These are phyloP conservation scores for Tyria jacobaeae DNA, from an alignment of 2,888 invertebrate species.

Conservation along the genomic window DNA sequence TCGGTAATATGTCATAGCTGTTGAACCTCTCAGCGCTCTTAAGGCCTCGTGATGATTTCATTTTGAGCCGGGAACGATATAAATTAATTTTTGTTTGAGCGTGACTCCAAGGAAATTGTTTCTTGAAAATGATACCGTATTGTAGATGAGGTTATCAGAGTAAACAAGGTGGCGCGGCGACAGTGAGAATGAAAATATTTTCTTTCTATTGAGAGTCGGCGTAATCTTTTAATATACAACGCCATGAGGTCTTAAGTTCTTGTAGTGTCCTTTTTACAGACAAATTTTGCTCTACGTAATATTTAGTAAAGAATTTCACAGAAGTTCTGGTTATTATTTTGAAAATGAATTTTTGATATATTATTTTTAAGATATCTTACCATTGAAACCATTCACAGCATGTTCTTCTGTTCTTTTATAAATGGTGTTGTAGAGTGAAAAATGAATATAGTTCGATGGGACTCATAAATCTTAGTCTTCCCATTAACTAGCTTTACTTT, in stretches of 20 bases:
- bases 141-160: constrained; percentile 63
- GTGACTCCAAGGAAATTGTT: constrained; percentile 70
- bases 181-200: constrained; percentile 60
- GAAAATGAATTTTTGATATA: background rate
- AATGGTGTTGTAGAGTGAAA: too few relatives aligned
- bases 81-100: constrained; percentile 74
- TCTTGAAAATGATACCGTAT: constrained; percentile 66
- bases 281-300: background rate
- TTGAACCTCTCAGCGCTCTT: constrained; percentile 55
- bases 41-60: constrained; percentile 68
- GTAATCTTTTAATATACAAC: constrained; percentile 60
- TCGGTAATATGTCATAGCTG: constrained; percentile 74
- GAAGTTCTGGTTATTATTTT: background rate
- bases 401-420: too few relatives aligned
- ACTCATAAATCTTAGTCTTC: too few relatives aligned
- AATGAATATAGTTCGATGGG: too few relatives aligned
- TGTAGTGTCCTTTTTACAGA: constrained; percentile 10
- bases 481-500: too few relatives aligned
- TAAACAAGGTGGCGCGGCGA: constrained; percentile 54
- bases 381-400: too few relatives aligned
- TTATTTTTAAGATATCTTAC: too few relatives aligned
- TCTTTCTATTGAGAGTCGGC: constrained; percentile 56
- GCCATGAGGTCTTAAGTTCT: constrained; percentile 32
- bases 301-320: background rate
- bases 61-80: constrained; percentile 63